phyloP scores from a whole-genome alignment of 2,113 vertebrate genomes.

The Brevimyrus niger region DNA sequence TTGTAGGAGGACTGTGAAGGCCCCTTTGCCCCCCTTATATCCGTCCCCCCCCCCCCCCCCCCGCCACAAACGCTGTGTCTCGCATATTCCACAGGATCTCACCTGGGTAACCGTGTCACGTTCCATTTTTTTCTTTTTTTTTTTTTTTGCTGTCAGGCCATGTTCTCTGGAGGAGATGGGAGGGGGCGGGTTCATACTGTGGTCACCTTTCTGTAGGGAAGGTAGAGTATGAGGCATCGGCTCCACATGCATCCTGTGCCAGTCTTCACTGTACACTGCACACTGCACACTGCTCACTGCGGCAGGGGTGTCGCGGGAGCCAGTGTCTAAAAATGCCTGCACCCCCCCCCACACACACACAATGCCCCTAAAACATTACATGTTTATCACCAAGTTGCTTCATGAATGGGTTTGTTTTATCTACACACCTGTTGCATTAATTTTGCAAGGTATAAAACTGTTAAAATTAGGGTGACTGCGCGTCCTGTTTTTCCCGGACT shows the following conservation, averaged over 20 bases:
- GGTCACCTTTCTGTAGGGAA: background rate
- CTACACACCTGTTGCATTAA: background rate
- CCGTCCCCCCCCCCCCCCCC: background rate
- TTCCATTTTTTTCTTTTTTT: background rate
- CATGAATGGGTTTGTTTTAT: constrained; percentile 29
- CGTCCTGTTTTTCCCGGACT: background rate
- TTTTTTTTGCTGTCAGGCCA: background rate
- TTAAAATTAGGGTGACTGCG: background rate
- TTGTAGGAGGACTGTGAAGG: background rate
- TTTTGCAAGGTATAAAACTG: background rate
- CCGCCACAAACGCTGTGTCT: background rate
- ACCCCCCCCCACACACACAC: background rate
- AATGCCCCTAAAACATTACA: background rate
- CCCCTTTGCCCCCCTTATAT: background rate
- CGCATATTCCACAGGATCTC: background rate
- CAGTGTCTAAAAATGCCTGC: constrained; percentile 14
- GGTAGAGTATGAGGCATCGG: background rate
- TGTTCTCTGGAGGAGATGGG: background rate
- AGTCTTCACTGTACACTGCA: background rate
- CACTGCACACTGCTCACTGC: no score
- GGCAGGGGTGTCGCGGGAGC: background rate
- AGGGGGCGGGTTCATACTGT: background rate
- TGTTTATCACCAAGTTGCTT: background rate
- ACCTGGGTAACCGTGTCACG: background rate
- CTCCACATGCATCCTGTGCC: background rate